A percentile compares a stretch with the other conserved stretches of the same genome.
phyloP scores from a whole-genome alignment of 2,113 vertebrate genomes.

The Vidua chalybeata region DNA sequence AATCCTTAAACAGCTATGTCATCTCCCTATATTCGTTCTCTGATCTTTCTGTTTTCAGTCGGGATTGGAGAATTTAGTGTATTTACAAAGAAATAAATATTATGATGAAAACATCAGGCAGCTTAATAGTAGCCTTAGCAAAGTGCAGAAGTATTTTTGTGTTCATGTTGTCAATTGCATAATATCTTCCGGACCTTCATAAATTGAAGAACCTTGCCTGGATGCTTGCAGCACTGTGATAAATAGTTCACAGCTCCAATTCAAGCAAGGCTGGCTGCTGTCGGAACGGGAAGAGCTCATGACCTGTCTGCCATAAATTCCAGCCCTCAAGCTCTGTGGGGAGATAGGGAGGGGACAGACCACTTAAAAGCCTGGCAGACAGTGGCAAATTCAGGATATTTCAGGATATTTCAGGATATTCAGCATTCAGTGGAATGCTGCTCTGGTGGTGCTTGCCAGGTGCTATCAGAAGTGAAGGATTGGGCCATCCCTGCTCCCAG shows the following conservation, averaged over 20 bases:
- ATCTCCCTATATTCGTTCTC: conserved; percentile 77
- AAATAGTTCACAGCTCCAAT: conserved; percentile 14
- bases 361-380: neutral
- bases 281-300: neutral
- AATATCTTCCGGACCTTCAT: conserved; percentile 28
- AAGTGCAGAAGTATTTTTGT: conserved; percentile 68
- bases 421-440: neutral
- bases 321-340: neutral
- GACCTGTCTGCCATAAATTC: neutral
- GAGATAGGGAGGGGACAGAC: neutral
- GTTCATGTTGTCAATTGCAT: conserved; percentile 65
- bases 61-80: conserved; percentile 70
- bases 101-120: conserved; percentile 73
- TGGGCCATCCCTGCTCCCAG: neutral
- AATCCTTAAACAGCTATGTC: conserved; percentile 80
- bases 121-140: conserved; percentile 71
- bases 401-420: neutral
- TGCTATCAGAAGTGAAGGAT: neutral
- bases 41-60: conserved; percentile 75
- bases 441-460: neutral
- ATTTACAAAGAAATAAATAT: conserved; percentile 83
- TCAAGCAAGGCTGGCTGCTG: neutral
- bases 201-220: conserved; percentile 31
- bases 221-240: neutral
- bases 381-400: neutral